A percentile compares a stretch with the other conserved stretches of the same genome.
Conservation (phyloP, 37 sponge, comb jelly and placozoan genomes). For the Halichondria panicea region DNA sequence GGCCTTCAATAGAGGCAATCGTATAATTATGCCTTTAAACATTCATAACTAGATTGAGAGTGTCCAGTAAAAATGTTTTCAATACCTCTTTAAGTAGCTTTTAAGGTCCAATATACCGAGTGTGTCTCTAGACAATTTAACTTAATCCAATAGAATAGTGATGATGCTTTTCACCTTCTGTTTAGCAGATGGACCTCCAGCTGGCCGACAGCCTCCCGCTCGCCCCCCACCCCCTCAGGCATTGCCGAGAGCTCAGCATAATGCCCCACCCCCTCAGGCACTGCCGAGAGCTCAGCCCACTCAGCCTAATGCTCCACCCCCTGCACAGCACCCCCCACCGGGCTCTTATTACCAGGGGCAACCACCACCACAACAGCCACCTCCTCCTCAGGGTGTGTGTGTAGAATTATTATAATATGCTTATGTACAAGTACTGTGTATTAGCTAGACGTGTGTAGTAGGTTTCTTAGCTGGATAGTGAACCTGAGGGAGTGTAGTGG, state of each 20-base stretch:
- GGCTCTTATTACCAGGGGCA: slow-evolving; percentile 19
- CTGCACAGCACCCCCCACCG: slow-evolving; percentile 12
- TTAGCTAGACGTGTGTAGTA: no score
- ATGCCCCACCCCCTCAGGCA: slow-evolving; percentile 11
- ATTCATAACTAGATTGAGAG: no score
- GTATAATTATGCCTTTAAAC: no score
- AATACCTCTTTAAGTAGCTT: no score
- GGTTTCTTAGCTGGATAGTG: no score
- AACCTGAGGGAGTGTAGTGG: no score
- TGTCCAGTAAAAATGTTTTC: no score
- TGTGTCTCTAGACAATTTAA: neutral
- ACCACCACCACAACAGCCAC: slow-evolving; percentile 14
- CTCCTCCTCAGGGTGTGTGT: slow-evolving; percentile 32
- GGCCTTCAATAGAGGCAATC: no score
- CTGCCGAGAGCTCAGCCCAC: neutral
- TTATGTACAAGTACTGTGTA: no score
- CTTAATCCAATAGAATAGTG: no score
- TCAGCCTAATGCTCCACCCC: slow-evolving; percentile 40
- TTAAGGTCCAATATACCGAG: neutral
- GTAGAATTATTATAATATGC: no score
- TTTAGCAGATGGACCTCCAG: slow-evolving; percentile 17
- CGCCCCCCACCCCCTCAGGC: slow-evolving; percentile 33
- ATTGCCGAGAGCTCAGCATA: no score
- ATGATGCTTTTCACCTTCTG: slow-evolving; percentile 1
- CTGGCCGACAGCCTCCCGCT: slow-evolving; percentile 27